Conservation (phyloP, 2,113 vertebrate species). For the Semicossyphus pulcher region DNA sequence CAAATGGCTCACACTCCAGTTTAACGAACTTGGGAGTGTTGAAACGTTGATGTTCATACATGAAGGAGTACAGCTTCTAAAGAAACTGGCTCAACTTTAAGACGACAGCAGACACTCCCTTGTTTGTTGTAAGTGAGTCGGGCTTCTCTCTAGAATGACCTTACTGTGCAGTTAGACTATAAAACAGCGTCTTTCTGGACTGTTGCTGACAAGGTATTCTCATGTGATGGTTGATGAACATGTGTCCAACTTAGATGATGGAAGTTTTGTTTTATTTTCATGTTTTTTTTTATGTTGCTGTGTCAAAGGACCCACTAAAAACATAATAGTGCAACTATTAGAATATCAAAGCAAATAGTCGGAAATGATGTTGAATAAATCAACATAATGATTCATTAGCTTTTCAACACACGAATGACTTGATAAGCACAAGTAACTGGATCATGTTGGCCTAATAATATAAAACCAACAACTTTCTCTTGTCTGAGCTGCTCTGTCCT, state of each 20-base stretch:
- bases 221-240: not conserved
- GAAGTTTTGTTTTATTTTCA: not conserved
- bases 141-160: too few relatives aligned
- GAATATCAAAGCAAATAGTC: not conserved
- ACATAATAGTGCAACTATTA: not conserved
- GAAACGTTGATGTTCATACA: slow-evolving; percentile 8
- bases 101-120: slow-evolving; percentile 8
- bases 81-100: slow-evolving; percentile 3
- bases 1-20: slow-evolving; percentile 48
- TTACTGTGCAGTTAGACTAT: not conserved
- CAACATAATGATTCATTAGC: not conserved
- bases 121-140: too few relatives aligned
- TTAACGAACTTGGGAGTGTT: slow-evolving; percentile 14
- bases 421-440: not conserved
- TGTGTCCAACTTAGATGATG: not conserved
- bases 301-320: not conserved
- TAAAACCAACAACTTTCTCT: not conserved
- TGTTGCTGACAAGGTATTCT: too few relatives aligned
- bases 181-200: not conserved
- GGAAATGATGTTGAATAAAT: not conserved
- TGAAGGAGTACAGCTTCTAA: not conserved
- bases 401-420: not conserved
- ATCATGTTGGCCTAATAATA: not conserved
- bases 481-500: not conserved
- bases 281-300: too few relatives aligned